Evolutionary conservation across 2,113 vertebrate genomes (phyloP).

Genomic region (Myxocyprinus asiaticus): DNA sequence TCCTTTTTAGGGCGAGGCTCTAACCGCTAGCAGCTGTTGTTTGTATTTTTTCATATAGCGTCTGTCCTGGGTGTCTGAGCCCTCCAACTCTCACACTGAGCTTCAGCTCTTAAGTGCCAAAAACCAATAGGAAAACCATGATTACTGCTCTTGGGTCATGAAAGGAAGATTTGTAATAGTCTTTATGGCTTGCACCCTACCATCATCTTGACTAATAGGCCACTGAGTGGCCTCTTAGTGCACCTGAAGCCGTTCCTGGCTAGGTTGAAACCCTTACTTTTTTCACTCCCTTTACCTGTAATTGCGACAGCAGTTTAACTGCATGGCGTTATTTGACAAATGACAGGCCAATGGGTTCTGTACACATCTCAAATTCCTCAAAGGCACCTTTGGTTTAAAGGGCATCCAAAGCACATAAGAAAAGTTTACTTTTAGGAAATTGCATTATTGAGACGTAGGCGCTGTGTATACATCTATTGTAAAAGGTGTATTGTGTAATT

Average conservation of each 20-base stretch:
- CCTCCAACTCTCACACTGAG: slow-evolving; percentile 42
- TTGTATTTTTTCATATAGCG: slow-evolving; percentile 63
- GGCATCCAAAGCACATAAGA: slow-evolving; percentile 18
- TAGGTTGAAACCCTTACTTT: slow-evolving; percentile 65
- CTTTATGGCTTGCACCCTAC: slow-evolving; percentile 63
- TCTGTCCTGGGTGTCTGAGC: slow-evolving; percentile 60
- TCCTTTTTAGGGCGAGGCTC: slow-evolving; percentile 44
- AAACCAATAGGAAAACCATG: slow-evolving; percentile 70
- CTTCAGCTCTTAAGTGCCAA: slow-evolving; percentile 57
- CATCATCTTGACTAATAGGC: slow-evolving; percentile 69
- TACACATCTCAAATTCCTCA: slow-evolving; percentile 26
- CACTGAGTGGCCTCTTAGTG: slow-evolving; percentile 63
- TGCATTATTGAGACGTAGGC: background rate
- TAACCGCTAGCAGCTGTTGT: slow-evolving; percentile 65
- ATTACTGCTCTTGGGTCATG: slow-evolving; percentile 65
- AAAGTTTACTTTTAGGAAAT: slow-evolving; percentile 30
- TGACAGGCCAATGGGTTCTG: slow-evolving; percentile 61
- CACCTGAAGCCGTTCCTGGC: slow-evolving; percentile 70
- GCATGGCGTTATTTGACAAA: slow-evolving; percentile 62
- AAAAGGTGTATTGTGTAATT: background rate
- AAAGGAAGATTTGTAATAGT: slow-evolving; percentile 67
- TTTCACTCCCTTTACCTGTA: slow-evolving; percentile 59
- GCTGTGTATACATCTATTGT: slow-evolving; percentile 29
- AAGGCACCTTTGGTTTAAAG: slow-evolving; percentile 38
- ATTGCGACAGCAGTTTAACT: slow-evolving; percentile 58